Percentiles rank a stretch among this genome's conserved stretches.
phyloP scores from a whole-genome alignment of 1,140 invertebrate species.

The Stratiolaelaps scimitus region DNA sequence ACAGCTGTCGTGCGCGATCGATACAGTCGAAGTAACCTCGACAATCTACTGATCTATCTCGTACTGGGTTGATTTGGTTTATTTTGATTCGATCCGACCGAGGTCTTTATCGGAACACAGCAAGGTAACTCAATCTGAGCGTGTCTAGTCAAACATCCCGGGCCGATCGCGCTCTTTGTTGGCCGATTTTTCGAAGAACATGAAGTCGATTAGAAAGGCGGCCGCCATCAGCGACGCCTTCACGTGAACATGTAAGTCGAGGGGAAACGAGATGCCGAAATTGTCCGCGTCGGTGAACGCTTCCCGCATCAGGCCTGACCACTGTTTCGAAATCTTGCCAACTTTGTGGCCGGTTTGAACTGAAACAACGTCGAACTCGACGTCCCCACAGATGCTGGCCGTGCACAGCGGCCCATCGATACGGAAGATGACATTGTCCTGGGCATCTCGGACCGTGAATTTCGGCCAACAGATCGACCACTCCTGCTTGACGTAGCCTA shows the following conservation, averaged over 20 bases:
- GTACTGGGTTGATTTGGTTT: too few species aligned
- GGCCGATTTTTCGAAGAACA: constrained; percentile 54
- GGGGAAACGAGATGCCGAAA: constrained; percentile 63
- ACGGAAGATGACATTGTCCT: constrained; percentile 58
- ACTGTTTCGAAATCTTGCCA: constrained; percentile 63
- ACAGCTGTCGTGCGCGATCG: too few species aligned
- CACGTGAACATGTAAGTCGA: constrained; percentile 63
- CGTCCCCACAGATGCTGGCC: constrained; percentile 63
- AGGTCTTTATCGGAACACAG: too few species aligned
- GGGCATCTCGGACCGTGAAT: constrained; percentile 62
- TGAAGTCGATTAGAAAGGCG: constrained; percentile 50
- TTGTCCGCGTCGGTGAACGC: constrained; percentile 60
- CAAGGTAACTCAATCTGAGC: too few species aligned
- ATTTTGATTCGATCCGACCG: too few species aligned
- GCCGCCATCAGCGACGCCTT: constrained; percentile 66
- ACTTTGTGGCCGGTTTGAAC: constrained; percentile 40
- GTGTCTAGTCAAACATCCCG: constrained; percentile 40
- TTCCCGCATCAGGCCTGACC: constrained; percentile 54
- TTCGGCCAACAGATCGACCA: constrained; percentile 66
- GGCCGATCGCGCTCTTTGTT: constrained; percentile 40
- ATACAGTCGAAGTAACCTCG: too few species aligned
- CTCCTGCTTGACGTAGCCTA: constrained; percentile 67
- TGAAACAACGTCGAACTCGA: constrained; percentile 50
- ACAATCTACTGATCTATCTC: too few species aligned
- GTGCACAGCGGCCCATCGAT: constrained; percentile 74